A percentile compares a stretch with the other conserved stretches of the same genome.
Evolutionary conservation across 2,113 vertebrate species (phyloP).

Genomic region (Elachura formosa): DNA sequence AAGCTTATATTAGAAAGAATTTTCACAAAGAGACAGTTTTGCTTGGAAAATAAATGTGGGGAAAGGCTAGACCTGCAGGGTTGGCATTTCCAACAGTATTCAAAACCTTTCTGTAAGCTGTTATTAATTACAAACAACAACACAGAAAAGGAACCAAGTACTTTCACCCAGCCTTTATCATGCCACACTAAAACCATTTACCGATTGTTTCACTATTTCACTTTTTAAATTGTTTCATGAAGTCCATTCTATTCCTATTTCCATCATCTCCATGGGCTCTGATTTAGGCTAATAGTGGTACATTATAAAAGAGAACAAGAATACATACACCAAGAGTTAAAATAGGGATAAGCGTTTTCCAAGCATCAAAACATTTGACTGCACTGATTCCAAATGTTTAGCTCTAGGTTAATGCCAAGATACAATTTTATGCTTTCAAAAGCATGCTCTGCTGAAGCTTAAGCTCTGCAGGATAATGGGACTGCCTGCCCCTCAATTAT

Average conservation of each 20-base stretch:
- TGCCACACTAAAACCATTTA: background rate
- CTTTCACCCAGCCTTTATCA: rapidly evolving
- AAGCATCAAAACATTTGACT: background rate
- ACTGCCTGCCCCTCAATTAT: rapidly evolving
- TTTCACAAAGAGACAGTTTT: background rate
- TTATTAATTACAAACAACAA: background rate
- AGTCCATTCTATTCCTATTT: background rate
- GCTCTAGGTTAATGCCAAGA: background rate
- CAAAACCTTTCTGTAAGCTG: background rate
- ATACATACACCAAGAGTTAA: background rate
- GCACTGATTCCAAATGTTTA: background rate
- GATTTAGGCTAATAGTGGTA: background rate
- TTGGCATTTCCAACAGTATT: background rate
- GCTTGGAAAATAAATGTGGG: background rate
- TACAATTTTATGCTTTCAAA: background rate
- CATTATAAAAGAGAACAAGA: background rate
- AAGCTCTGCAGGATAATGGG: background rate
- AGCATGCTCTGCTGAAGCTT: background rate
- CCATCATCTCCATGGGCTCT: rapidly evolving
- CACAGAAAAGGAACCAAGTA: background rate
- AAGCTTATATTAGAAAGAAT: background rate
- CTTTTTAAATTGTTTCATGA: rapidly evolving
- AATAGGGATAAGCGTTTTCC: background rate
- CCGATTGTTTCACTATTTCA: rapidly evolving
- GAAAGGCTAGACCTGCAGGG: background rate